Conservation (phyloP, 2,797 vertebrate species). For the Muscicapa comitata region DNA sequence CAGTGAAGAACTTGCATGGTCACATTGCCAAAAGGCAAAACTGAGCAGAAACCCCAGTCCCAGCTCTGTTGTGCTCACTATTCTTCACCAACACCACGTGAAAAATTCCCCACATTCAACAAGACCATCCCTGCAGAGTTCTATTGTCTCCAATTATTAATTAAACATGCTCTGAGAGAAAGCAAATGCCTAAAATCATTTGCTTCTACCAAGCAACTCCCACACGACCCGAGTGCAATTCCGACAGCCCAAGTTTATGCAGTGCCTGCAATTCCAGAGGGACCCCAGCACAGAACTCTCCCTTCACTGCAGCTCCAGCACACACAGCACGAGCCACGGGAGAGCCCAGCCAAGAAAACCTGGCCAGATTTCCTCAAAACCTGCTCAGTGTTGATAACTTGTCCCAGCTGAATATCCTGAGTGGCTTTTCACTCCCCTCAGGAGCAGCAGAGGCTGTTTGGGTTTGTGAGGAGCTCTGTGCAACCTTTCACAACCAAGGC, state of each 20-base stretch:
- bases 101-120: slow-evolving; percentile 36
- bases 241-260: neutral
- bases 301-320: neutral
- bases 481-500: neutral
- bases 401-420: neutral
- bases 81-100: neutral
- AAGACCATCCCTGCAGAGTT: slow-evolving; percentile 10
- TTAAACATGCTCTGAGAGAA: slow-evolving; percentile 53
- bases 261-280: neutral
- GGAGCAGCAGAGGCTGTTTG: neutral
- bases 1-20: neutral
- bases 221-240: neutral
- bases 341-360: neutral
- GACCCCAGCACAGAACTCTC: neutral
- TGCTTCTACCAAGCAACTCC: slow-evolving; percentile 31
- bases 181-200: slow-evolving; percentile 50
- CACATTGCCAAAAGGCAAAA: neutral
- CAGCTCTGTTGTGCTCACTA: neutral
- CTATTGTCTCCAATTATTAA: slow-evolving; percentile 56
- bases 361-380: neutral
- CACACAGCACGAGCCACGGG: neutral
- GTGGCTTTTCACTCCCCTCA: neutral
- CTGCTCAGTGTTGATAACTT: neutral
- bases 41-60: neutral
- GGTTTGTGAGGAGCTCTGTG: neutral